Evolutionary conservation across 2,797 vertebrate species (phyloP).

Genomic region (Acropternis orthonyx): DNA sequence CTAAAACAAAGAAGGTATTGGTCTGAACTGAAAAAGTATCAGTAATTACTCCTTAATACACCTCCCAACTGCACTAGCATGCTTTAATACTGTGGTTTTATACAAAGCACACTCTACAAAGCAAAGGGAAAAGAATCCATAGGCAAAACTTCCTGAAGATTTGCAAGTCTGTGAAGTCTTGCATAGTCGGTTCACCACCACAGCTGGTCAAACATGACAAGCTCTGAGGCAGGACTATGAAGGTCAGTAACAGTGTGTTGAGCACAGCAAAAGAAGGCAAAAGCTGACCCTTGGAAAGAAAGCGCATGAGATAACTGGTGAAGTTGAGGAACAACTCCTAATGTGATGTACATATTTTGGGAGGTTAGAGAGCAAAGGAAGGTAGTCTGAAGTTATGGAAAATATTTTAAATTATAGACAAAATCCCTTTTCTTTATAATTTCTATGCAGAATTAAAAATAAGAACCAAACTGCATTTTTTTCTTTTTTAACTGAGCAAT

Average conservation of each 20-base stretch:
- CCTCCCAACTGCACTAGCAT: neutral
- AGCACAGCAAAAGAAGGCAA: neutral
- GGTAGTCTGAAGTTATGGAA: neutral
- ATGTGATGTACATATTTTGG: neutral
- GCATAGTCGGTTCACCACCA: neutral
- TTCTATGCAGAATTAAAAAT: neutral
- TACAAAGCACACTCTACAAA: constrained; percentile 30
- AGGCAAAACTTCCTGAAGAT: constrained; percentile 23
- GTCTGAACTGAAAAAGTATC: neutral
- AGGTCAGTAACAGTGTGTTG: constrained; percentile 30
- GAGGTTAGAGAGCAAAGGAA: neutral
- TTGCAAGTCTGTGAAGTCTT: constrained; percentile 21
- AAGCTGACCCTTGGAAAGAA: constrained; percentile 2
- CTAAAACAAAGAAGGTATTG: neutral
- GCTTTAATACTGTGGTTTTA: constrained; percentile 36
- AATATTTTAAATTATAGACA: neutral
- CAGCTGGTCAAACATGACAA: neutral
- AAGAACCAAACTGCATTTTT: neutral
- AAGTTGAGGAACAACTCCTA: constrained; percentile 45
- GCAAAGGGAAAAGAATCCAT: constrained; percentile 35
- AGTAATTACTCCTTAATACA: neutral
- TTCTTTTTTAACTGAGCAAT: neutral
- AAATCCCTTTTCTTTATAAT: neutral
- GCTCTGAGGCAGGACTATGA: constrained; percentile 40
- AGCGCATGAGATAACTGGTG: neutral